Percentiles rank a stretch among this genome's conserved stretches.
These are phyloP conservation scores for Agrotis exclamationis DNA, from an alignment of 2,888 invertebrate species.

Conservation along the genomic window DNA sequence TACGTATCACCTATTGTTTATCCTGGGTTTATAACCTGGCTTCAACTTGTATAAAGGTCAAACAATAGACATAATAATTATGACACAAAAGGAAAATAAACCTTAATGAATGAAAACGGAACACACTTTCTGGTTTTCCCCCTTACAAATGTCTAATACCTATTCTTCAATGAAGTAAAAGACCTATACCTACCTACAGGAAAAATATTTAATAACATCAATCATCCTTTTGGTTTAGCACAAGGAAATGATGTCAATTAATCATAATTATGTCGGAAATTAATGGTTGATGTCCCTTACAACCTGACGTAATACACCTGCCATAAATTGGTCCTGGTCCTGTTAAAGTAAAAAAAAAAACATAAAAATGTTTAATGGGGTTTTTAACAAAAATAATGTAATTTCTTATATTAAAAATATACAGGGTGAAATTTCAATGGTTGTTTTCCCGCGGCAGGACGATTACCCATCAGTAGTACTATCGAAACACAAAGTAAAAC, in stretches of 20 bases:
- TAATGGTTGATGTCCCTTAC: not conserved
- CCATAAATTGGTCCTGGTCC: too few relatives aligned
- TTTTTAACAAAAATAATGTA: too few relatives aligned
- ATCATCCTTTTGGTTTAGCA: not conserved
- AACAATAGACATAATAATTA: not conserved
- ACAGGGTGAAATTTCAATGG: too few relatives aligned
- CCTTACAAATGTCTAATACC: not conserved
- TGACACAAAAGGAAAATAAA: conserved; percentile 6
- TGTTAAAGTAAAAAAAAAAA: too few relatives aligned
- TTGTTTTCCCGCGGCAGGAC: too few relatives aligned
- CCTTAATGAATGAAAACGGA: conserved; percentile 12
- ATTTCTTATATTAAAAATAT: too few relatives aligned
- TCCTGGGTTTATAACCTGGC: not conserved
- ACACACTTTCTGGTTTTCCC: conserved; percentile 22
- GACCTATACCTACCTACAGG: not conserved
- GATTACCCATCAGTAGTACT: too few relatives aligned
- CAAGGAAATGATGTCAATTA: not conserved
- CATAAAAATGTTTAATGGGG: too few relatives aligned
- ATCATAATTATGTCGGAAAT: not conserved
- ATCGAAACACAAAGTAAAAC: too few relatives aligned
- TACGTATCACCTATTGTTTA: conserved; percentile 2
- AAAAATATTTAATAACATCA: conserved; percentile 1
- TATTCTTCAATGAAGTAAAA: conserved; percentile 11
- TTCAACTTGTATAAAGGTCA: not conserved
- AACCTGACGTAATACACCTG: too few relatives aligned